Percentiles rank a stretch among this genome's conserved stretches.
These are phyloP conservation scores for Tribolium madens DNA, from an alignment of 1,140 invertebrate genomes.

Conservation along the genomic window DNA sequence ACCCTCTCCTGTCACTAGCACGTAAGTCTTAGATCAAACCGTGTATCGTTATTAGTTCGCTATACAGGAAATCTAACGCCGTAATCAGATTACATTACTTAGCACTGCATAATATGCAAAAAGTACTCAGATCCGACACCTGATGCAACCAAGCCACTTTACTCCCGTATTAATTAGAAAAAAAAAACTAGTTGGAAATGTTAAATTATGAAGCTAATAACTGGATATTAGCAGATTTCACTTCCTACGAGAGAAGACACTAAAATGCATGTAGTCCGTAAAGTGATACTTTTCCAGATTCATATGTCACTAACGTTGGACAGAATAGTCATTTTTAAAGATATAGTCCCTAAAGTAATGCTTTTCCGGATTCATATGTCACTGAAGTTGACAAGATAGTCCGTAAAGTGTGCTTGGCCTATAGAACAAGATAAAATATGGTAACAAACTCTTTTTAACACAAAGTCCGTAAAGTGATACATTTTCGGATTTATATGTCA, in stretches of 20 bases:
- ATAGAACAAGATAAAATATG: too few relatives aligned
- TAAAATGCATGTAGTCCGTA: background rate
- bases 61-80: background rate
- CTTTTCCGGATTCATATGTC: too few relatives aligned
- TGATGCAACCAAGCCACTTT: background rate
- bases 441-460: too few relatives aligned
- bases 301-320: too few relatives aligned
- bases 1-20: slow-evolving; percentile 42
- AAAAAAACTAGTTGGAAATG: background rate
- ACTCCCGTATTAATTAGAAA: background rate
- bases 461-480: too few relatives aligned
- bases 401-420: too few relatives aligned
- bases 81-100: background rate
- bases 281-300: too few relatives aligned
- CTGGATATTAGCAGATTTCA: background rate
- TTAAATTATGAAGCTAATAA: background rate
- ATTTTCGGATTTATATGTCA: too few relatives aligned
- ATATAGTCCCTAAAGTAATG: too few relatives aligned
- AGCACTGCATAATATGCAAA: background rate
- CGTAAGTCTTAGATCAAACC: slow-evolving; percentile 43
- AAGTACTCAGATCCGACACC: background rate
- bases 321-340: too few relatives aligned
- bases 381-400: too few relatives aligned
- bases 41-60: slow-evolving; percentile 10
- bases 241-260: background rate